These are phyloP conservation scores for Malurus splendens DNA, from an alignment of 2,797 vertebrate species.

Conservation along the genomic window DNA sequence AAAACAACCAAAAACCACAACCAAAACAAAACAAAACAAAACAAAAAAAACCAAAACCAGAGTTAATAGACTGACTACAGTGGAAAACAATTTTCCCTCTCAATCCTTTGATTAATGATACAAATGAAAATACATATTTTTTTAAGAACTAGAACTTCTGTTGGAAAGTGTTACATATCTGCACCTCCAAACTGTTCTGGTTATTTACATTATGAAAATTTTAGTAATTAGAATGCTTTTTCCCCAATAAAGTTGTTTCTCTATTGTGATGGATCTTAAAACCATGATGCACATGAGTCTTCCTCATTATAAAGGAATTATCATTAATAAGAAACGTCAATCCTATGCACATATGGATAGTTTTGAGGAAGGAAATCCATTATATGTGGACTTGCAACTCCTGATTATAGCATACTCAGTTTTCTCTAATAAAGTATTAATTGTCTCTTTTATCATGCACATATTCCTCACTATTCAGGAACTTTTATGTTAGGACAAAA, in stretches of 20 bases:
- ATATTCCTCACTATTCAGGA: neutral
- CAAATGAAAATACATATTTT: neutral
- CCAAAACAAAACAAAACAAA: too few species aligned
- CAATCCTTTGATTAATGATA: neutral
- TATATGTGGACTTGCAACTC: neutral
- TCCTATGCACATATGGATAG: neutral
- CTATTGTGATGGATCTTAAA: neutral
- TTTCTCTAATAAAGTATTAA: neutral
- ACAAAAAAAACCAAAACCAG: neutral
- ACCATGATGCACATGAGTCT: neutral
- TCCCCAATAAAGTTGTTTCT: neutral
- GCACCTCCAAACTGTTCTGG: neutral
- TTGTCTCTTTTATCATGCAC: neutral
- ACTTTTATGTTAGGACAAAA: neutral
- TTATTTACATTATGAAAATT: neutral
- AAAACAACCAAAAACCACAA: too few species aligned
- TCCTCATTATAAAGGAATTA: neutral
- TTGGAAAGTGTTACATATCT: neutral
- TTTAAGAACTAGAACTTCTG: neutral
- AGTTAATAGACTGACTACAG: neutral
- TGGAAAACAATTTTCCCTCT: neutral
- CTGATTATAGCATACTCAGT: neutral
- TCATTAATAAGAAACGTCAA: neutral
- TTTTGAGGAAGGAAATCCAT: neutral
- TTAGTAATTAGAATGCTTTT: neutral